Base-by-base conservation (phyloP, 2,888 invertebrate genomes). In the Chymomyza fuscimana region DNA sequence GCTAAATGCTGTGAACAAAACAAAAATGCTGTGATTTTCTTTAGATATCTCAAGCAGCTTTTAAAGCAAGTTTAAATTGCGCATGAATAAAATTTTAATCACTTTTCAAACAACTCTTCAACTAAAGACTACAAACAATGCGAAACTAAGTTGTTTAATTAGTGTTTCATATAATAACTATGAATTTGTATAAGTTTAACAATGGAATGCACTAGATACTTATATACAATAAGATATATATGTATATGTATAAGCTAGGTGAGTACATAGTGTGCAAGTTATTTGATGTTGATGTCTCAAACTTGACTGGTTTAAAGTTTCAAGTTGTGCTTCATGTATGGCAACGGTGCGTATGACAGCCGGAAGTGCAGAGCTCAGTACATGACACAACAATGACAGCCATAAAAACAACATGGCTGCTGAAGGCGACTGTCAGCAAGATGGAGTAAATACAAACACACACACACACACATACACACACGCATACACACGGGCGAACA, bases 391-490 rank as follows among this genome's bases (percentile, higher is more conserved):
- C 61, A 61, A 61, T 36, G 36, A 61, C 40, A 61, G 61, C 61
- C 29, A 61, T 36, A 61, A 61, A 36, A 61, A 61, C 61, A 61
- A 16, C 61, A 61, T 6, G 15, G 29, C 59, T 29, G 59, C 25
- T 29, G n/a, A 19, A 9, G 29, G 15, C 22, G 29, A 46, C 40
- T 46, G 40, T 29, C 22, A 19, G 59, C 19, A 59, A 59, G n/a
- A 32, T 7, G 32, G 59, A n/a, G 59, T 19, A 22, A 22, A 54
- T 22, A 54, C 54, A 54, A 22, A 54, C 54, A 54, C 1, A 22
- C 54, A 54, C n/a, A 54, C 54, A 22, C 16, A 19, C 16, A 54
- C 19, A 16, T 9, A 54, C 16, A 54, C 54, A 54, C 54, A 54
- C 54, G 9, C 22, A 54, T 1, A 54, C 54, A 22, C 5, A 16